A percentile compares a stretch with the other conserved stretches of the same genome.
Evolutionary conservation across 2,888 invertebrate species (phyloP).

Genomic region (Mellilla xanthometata): DNA sequence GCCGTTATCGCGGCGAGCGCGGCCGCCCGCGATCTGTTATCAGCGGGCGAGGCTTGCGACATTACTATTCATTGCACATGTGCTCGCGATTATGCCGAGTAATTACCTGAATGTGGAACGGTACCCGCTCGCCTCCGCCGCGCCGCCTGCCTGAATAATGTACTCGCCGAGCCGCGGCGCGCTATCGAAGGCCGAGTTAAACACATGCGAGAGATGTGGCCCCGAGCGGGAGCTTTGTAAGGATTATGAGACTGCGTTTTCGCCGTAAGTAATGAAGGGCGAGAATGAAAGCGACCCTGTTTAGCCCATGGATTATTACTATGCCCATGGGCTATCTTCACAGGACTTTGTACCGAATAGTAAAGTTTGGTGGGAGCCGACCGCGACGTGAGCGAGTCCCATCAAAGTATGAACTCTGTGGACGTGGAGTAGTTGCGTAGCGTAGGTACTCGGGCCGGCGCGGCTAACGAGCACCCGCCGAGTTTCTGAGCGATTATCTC

Average conservation of each 20-base stretch:
- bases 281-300: conserved; percentile 3
- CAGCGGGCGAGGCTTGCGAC: conserved; percentile 55
- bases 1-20: conserved; percentile 28
- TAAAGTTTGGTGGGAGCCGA: conserved; percentile 29
- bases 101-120: conserved; percentile 37
- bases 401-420: conserved; percentile 38
- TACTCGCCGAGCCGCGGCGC: neutral
- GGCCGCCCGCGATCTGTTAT: conserved; percentile 56
- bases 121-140: conserved; percentile 17
- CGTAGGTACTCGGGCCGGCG: conserved; percentile 10
- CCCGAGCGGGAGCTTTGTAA: neutral
- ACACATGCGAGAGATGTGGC: neutral
- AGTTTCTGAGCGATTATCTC: conserved; percentile 56
- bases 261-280: conserved; percentile 2
- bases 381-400: conserved; percentile 32
- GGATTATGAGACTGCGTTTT: neutral
- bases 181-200: conserved; percentile 6
- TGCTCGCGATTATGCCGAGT: conserved; percentile 38
- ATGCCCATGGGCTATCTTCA: conserved; percentile 1
- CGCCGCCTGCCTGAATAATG: conserved; percentile 19
- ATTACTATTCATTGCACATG: conserved; percentile 45
- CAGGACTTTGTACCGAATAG: conserved; percentile 29
- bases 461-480: conserved; percentile 32
- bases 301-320: neutral
- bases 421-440: conserved; percentile 36